Percentiles rank a stretch among this genome's conserved stretches.
phyloP scores from a whole-genome alignment of 2,797 vertebrate species.

The Bovichtus diacanthus region DNA sequence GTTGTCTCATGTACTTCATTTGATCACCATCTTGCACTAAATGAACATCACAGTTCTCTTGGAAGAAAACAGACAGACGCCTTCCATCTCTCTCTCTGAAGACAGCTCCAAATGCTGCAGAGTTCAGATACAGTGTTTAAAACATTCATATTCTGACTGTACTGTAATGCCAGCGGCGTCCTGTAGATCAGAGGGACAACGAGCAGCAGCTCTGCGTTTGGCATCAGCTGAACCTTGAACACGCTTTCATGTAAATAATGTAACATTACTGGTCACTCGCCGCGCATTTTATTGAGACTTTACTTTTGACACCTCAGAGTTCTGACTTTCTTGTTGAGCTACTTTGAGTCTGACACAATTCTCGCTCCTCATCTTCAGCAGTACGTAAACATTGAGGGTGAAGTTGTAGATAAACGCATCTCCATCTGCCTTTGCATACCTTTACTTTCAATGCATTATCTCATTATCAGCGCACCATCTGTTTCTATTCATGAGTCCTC shows the following conservation, averaged over 20 bases:
- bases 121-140: background rate
- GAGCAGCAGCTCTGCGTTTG: background rate
- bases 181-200: background rate
- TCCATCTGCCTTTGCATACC: background rate
- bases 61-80: background rate
- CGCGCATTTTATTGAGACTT: background rate
- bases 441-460: background rate
- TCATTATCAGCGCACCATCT: background rate
- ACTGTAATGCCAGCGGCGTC: background rate
- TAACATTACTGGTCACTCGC: background rate
- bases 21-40: slow-evolving; percentile 1
- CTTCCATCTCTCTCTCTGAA: background rate
- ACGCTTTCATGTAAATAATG: background rate
- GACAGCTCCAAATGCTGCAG: background rate
- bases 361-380: too few species aligned
- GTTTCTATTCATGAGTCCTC: slow-evolving; percentile 1
- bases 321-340: too few species aligned
- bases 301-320: background rate
- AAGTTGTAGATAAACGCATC: background rate
- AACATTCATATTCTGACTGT: background rate
- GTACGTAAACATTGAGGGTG: background rate
- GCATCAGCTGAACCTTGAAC: background rate
- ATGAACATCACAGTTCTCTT: background rate
- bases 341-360: too few species aligned
- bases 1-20: background rate